Conservation (phyloP, 1,140 invertebrate genomes). For the Chionoecetes opilio region DNA sequence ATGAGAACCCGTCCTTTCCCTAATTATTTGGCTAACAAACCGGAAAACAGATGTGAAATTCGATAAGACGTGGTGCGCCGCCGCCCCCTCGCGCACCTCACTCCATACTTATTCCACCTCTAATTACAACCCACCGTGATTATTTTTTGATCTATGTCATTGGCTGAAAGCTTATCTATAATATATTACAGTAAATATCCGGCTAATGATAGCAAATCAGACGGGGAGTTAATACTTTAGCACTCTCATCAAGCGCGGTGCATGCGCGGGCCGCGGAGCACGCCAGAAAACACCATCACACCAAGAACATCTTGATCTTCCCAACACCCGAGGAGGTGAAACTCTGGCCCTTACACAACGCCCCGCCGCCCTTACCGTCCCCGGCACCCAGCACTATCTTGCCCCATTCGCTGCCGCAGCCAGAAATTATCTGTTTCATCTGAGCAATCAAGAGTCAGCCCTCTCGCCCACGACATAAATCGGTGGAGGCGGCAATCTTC, state of each 20-base stretch:
- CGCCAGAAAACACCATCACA: conserved; percentile 21
- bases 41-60: conserved; percentile 74
- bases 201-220: conserved; percentile 72
- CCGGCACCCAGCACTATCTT: background rate
- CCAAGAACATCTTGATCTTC: conserved; percentile 17
- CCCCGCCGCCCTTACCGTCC: background rate
- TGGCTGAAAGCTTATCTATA: conserved; percentile 72
- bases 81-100: background rate
- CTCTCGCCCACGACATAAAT: conserved; percentile 68
- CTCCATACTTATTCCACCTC: conserved; percentile 25
- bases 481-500: conserved; percentile 64
- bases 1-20: conserved; percentile 40
- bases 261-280: conserved; percentile 54
- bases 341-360: background rate
- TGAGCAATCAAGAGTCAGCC: conserved; percentile 65
- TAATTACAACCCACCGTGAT: conserved; percentile 64
- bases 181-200: conserved; percentile 71
- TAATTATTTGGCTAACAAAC: conserved; percentile 73
- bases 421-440: conserved; percentile 66
- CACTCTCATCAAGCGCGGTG: conserved; percentile 42
- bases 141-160: conserved; percentile 73
- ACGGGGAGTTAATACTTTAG: conserved; percentile 61
- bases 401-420: background rate
- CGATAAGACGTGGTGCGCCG: conserved; percentile 47
- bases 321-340: background rate